Conservation (phyloP, 2,888 invertebrate genomes). For the Heliconius hortense region DNA sequence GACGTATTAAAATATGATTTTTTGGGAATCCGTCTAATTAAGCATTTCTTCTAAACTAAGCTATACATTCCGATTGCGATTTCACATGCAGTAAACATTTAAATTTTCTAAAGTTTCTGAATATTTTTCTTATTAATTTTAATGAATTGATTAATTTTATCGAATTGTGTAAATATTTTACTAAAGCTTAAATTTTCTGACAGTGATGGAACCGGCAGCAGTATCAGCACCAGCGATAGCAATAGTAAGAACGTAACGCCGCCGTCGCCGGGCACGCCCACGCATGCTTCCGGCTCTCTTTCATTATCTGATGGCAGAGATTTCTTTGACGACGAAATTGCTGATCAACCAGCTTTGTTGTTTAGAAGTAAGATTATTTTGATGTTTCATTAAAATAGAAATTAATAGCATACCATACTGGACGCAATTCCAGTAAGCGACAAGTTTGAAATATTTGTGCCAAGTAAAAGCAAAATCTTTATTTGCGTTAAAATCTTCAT, state of each 20-base stretch:
- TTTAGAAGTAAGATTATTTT: constrained; percentile 83
- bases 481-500: background rate
- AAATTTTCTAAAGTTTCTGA: no score
- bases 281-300: constrained; percentile 89
- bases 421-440: background rate
- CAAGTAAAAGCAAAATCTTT: background rate
- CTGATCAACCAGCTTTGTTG: constrained; percentile 92
- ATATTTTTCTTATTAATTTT: no score
- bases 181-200: background rate
- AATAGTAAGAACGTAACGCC: constrained; percentile 74
- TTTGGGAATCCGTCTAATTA: background rate
- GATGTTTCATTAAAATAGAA: background rate
- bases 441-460: background rate
- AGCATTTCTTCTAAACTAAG: background rate
- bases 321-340: constrained; percentile 94
- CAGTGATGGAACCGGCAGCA: constrained; percentile 49
- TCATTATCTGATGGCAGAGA: constrained; percentile 92
- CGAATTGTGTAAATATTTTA: no score
- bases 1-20: background rate
- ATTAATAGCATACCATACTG: background rate
- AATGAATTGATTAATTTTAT: no score
- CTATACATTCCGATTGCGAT: no score
- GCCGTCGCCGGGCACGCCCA: constrained; percentile 88
- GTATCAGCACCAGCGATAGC: constrained; percentile 61
- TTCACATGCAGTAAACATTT: no score